These are phyloP conservation scores for Parnassius glacialis DNA, from an alignment of 2,888 invertebrate species.

Conservation along the genomic window DNA sequence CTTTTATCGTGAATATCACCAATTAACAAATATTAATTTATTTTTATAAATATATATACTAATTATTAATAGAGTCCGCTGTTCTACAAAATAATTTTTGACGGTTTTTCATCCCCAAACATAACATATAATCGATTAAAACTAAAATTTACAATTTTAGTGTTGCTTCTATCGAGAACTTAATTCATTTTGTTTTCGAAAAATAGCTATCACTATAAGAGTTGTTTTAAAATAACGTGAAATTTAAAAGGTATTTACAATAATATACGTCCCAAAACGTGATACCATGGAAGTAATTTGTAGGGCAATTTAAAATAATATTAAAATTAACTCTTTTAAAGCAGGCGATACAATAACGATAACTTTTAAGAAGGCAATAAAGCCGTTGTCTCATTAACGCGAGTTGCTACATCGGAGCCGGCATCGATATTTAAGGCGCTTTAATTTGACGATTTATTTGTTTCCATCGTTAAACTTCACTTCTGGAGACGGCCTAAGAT, in stretches of 20 bases:
- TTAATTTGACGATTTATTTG: conserved; percentile 72
- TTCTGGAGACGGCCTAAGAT: conserved; percentile 21
- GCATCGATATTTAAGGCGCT: conserved; percentile 43
- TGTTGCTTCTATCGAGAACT: too few species aligned
- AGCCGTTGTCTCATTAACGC: conserved; percentile 66
- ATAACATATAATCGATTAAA: too few species aligned
- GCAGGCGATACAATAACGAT: conserved; percentile 44
- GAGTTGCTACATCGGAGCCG: conserved; percentile 28
- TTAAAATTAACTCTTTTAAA: conserved; percentile 23
- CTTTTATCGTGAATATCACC: too few species aligned
- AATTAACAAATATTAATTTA: too few species aligned
- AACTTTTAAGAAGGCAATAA: conserved; percentile 47
- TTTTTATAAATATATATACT: too few species aligned
- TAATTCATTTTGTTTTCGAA: too few species aligned
- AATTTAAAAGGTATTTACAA: neutral
- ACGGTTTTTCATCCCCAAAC: too few species aligned
- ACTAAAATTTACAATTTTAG: too few species aligned
- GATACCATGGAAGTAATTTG: neutral
- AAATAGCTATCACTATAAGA: too few species aligned
- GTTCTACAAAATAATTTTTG: too few species aligned
- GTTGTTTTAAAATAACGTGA: too few species aligned
- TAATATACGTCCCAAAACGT: neutral
- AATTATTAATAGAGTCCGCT: too few species aligned
- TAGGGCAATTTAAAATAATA: conserved; percentile 3
- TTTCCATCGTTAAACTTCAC: conserved; percentile 38